phyloP scores from a whole-genome alignment of 37 sponge, comb jelly and placozoan genomes.

The Lycopodina hypogea region DNA sequence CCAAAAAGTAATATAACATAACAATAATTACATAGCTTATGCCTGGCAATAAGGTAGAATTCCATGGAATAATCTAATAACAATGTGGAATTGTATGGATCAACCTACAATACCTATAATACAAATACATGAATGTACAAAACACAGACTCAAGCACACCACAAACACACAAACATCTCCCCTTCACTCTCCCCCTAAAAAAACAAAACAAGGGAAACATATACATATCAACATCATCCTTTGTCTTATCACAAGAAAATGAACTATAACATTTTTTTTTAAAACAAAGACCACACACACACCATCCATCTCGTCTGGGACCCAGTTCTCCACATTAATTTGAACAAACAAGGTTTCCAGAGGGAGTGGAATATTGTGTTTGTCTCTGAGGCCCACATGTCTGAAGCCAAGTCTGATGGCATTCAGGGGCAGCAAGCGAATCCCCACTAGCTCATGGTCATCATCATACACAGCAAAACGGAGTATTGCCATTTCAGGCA shows the following conservation, averaged over 20 bases:
- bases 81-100: too few relatives aligned
- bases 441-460: constrained; percentile 66
- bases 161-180: background rate
- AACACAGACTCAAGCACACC: too few relatives aligned
- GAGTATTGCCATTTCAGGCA: constrained; percentile 88
- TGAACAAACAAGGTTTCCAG: constrained; percentile 83
- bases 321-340: constrained; percentile 79
- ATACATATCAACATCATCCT: background rate
- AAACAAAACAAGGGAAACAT: background rate
- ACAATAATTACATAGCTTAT: too few relatives aligned
- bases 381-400: constrained; percentile 83
- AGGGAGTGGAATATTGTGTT: constrained; percentile 82
- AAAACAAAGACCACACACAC: background rate
- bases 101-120: too few relatives aligned
- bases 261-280: background rate
- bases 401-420: constrained; percentile 82
- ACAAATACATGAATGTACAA: too few relatives aligned
- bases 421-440: constrained; percentile 79
- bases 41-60: too few relatives aligned
- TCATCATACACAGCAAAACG: constrained; percentile 83
- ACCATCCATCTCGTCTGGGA: constrained; percentile 87
- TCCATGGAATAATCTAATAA: too few relatives aligned
- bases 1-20: too few relatives aligned
- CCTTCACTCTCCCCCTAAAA: background rate
- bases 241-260: background rate